Conservation (phyloP, 2,888 invertebrate species). For the Pheosia tremula region DNA sequence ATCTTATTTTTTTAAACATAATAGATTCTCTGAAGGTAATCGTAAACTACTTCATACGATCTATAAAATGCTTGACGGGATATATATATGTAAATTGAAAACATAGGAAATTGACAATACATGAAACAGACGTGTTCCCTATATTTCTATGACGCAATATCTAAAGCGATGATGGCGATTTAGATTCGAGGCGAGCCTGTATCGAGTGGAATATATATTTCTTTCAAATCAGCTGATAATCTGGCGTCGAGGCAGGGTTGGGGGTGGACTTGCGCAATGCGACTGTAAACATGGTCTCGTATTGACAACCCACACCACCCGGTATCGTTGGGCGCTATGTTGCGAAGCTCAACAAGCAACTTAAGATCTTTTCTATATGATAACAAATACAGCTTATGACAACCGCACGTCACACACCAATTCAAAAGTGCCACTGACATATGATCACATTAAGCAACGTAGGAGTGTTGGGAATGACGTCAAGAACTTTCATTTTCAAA, state of each 20-base stretch:
- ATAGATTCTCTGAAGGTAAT: neutral
- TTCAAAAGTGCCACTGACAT: neutral
- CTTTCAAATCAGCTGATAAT: slow-evolving; percentile 57
- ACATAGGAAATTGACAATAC: no score
- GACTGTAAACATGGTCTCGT: slow-evolving; percentile 52
- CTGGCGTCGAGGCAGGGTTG: slow-evolving; percentile 56
- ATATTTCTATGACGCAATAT: neutral
- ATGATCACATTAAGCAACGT: neutral
- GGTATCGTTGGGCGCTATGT: neutral
- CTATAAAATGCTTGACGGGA: neutral
- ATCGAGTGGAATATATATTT: neutral
- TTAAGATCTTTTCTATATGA: neutral
- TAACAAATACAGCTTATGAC: neutral
- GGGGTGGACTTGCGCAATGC: slow-evolving; percentile 67
- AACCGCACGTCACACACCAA: neutral
- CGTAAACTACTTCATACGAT: neutral
- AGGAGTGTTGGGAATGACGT: neutral
- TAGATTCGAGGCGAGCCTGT: slow-evolving; percentile 31
- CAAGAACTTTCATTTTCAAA: neutral
- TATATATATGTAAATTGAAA: no score
- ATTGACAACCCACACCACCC: slow-evolving; percentile 37
- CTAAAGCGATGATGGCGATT: slow-evolving; percentile 24
- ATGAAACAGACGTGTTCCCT: no score
- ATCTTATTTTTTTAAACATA: neutral
- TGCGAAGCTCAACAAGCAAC: slow-evolving; percentile 36